Base-by-base conservation (phyloP, 2,888 invertebrate genomes). In the Amphiduros pacificus region DNA sequence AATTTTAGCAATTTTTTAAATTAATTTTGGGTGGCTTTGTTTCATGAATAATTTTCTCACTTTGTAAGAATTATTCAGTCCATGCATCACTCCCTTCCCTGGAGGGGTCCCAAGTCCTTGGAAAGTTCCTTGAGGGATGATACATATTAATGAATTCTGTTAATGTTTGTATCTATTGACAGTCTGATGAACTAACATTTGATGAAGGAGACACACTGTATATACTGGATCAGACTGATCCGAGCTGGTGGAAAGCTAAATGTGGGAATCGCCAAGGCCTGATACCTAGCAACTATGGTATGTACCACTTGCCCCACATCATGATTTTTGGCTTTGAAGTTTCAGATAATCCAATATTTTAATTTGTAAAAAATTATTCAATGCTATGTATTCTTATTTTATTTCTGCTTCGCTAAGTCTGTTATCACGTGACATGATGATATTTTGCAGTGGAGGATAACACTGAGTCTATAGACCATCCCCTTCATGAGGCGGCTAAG, bases 401-500 rank as follows among this genome's bases (percentile, higher is more conserved):
- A n/a, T n/a, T n/a, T n/a, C n/a, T n/a, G n/a, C n/a, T n/a, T n/a
- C n/a, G n/a, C n/a, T n/a, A n/a, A n/a, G n/a, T n/a, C n/a, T n/a
- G n/a, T n/a, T n/a, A n/a, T n/a, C n/a, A n/a, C n/a, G n/a, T n/a
- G n/a, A n/a, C n/a, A n/a, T n/a, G 20, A 9, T 51, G 9, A 24
- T 22, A 9, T 27, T 27, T 4, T 29, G 27, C 71, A 87, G 87
- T 87, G 53, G 85, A 85, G 71, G 84, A 84, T 64, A 86, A 85
- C 71, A 85, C 84, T 51, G 86, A 88, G 74, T 84, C 86, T 64
- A 80, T 89, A 53, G 85, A 86, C 55, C 83, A 86, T 67, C 89
- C 89, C 1, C 77, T 89, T 28, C 88, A 89, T 73, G 89, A 89
- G 74, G 88, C 89, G 52, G 87, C 88, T 5, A 86, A 87, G 71